Conservation (phyloP, 2,797 vertebrate genomes). For the Urosaurus nigricauda region DNA sequence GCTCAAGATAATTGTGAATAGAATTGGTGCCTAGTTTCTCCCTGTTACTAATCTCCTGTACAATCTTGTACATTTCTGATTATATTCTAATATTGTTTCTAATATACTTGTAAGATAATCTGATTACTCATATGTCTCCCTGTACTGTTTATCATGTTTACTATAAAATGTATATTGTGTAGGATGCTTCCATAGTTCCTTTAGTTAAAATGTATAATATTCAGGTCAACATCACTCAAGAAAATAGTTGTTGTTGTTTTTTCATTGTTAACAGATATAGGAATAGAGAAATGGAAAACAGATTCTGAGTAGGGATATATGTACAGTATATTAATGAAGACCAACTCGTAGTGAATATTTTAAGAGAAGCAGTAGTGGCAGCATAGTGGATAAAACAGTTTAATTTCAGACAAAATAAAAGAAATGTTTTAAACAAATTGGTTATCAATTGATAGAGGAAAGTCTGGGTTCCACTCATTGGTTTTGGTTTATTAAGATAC, state of each 20-base stretch:
- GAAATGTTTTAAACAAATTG: neutral
- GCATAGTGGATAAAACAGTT: conserved; percentile 14
- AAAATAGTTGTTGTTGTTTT: neutral
- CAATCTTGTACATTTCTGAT: neutral
- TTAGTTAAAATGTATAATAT: neutral
- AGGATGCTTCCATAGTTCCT: neutral
- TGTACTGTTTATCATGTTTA: neutral
- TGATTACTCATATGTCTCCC: neutral
- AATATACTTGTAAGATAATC: neutral
- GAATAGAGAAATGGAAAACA: conserved; percentile 20
- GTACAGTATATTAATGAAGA: conserved; percentile 6
- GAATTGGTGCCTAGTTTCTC: neutral
- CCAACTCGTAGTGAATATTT: neutral
- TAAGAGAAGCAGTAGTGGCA: neutral
- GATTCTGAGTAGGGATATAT: neutral
- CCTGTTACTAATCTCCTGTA: neutral
- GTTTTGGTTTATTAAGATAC: conserved; percentile 2
- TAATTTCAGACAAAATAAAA: conserved; percentile 7
- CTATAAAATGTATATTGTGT: conserved; percentile 1
- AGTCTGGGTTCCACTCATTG: neutral
- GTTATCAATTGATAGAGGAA: neutral
- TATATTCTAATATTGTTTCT: neutral
- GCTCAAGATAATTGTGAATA: neutral
- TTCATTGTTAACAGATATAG: neutral
- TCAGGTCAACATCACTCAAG: neutral